These are phyloP conservation scores for Erpobdella octoculata DNA, from an alignment of 2,888 invertebrate species.

Conservation along the genomic window DNA sequence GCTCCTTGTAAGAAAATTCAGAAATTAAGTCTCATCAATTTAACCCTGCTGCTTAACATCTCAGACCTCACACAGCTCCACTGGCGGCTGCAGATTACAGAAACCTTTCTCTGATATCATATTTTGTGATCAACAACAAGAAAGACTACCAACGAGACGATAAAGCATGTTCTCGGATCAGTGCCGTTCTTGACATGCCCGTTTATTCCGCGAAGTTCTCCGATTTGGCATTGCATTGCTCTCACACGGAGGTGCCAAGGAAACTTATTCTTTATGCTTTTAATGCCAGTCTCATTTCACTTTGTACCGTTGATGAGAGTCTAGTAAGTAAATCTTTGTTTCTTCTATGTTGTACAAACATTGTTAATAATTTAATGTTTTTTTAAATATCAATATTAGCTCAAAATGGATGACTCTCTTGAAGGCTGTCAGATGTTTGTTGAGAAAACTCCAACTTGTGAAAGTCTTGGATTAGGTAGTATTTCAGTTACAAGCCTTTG, in stretches of 20 bases:
- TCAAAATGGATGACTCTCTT: neutral
- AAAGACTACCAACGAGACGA: neutral
- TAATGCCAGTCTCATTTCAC: neutral
- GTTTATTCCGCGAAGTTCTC: neutral
- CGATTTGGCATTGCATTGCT: neutral
- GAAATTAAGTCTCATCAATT: neutral
- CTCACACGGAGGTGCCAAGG: neutral
- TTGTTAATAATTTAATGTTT: neutral
- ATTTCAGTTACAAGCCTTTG: too few relatives aligned
- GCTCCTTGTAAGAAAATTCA: too few relatives aligned
- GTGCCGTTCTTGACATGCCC: neutral
- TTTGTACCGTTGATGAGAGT: neutral
- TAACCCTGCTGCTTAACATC: neutral
- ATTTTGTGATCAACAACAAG: neutral
- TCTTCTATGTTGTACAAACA: neutral
- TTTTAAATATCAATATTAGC: neutral
- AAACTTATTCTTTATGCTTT: neutral
- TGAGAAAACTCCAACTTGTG: neutral
- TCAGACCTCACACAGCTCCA: neutral
- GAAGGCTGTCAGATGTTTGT: neutral
- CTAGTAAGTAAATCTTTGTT: neutral
- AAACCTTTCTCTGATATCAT: slow-evolving; percentile 1
- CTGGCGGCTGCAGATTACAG: neutral
- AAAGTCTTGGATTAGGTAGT: neutral
- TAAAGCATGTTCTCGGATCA: too few relatives aligned